Percentiles rank a stretch among this genome's conserved stretches.
These are phyloP conservation scores for Meloidogyne exigua DNA, from an alignment of 1,140 invertebrate genomes.

Conservation along the genomic window DNA sequence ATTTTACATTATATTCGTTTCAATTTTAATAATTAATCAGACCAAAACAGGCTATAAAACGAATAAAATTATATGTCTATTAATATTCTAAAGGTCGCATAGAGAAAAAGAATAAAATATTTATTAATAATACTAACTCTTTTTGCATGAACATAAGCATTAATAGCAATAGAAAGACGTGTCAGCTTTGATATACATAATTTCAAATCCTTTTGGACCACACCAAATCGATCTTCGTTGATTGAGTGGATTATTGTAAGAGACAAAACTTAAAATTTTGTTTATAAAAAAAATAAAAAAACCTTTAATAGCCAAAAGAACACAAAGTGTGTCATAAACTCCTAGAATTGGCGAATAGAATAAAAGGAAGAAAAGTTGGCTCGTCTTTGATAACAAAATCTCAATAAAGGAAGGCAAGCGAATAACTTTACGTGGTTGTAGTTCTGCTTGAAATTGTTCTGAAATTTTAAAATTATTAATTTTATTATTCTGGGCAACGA, in stretches of 20 bases:
- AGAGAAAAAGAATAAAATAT: no score
- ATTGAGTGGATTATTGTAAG: conserved; percentile 18
- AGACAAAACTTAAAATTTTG: conserved; percentile 5
- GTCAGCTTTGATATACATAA: conserved; percentile 24
- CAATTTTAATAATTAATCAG: no score
- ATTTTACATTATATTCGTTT: no score
- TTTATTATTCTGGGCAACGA: not conserved
- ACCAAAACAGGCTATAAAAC: no score
- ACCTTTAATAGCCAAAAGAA: conserved; percentile 24
- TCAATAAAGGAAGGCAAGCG: conserved; percentile 9
- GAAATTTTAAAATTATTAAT: not conserved
- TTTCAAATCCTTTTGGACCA: conserved; percentile 32
- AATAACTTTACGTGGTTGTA: conserved; percentile 11
- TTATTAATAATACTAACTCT: conserved; percentile 11
- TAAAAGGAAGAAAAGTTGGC: not conserved
- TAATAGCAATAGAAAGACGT: conserved; percentile 32
- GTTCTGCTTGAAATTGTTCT: conserved; percentile 1
- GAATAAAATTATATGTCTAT: no score
- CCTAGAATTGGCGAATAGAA: conserved; percentile 17
- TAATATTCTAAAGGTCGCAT: no score
- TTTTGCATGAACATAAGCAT: conserved; percentile 29
- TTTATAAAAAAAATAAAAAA: conserved; percentile 7
- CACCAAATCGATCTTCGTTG: conserved; percentile 30
- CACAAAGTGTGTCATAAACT: conserved; percentile 19
- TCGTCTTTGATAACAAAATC: not conserved